These are phyloP conservation scores for Thymelicus acteon DNA, from an alignment of 2,888 invertebrate species.

Conservation along the genomic window DNA sequence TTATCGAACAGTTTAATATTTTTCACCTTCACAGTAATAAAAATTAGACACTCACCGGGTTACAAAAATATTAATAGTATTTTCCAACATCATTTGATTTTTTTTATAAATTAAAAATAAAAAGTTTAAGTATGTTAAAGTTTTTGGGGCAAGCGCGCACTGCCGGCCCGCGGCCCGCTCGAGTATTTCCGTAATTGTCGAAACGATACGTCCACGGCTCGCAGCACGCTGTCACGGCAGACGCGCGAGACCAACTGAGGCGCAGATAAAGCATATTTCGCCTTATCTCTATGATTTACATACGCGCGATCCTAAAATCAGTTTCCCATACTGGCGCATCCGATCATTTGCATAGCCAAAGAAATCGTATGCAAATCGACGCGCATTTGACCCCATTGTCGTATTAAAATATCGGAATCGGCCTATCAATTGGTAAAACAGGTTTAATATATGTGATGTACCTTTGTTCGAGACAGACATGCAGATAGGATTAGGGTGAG, in stretches of 20 bases:
- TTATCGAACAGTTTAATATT: slow-evolving; percentile 5
- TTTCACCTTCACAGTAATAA: slow-evolving; percentile 9
- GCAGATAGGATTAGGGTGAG: slow-evolving; percentile 78
- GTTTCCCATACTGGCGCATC: slow-evolving; percentile 70
- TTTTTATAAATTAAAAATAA: no score
- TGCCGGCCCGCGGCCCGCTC: slow-evolving; percentile 37
- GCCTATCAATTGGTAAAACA: slow-evolving; percentile 81
- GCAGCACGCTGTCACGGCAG: slow-evolving; percentile 70
- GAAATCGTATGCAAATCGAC: slow-evolving; percentile 79
- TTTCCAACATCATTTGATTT: background rate
- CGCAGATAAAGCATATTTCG: slow-evolving; percentile 67
- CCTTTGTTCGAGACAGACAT: slow-evolving; percentile 57
- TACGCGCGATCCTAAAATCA: slow-evolving; percentile 61
- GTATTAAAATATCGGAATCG: slow-evolving; percentile 75
- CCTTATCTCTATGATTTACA: slow-evolving; percentile 79
- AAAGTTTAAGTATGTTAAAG: background rate
- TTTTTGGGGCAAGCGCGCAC: slow-evolving; percentile 28
- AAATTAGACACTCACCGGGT: slow-evolving; percentile 2
- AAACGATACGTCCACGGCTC: slow-evolving; percentile 50
- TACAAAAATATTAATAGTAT: background rate
- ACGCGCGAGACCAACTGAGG: slow-evolving; percentile 79
- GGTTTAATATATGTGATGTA: slow-evolving; percentile 75
- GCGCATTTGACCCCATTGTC: slow-evolving; percentile 68
- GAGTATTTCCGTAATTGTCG: slow-evolving; percentile 49
- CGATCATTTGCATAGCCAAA: slow-evolving; percentile 76